Conservation (phyloP, 1,140 invertebrate genomes). For the Temnothorax longispinosus region DNA sequence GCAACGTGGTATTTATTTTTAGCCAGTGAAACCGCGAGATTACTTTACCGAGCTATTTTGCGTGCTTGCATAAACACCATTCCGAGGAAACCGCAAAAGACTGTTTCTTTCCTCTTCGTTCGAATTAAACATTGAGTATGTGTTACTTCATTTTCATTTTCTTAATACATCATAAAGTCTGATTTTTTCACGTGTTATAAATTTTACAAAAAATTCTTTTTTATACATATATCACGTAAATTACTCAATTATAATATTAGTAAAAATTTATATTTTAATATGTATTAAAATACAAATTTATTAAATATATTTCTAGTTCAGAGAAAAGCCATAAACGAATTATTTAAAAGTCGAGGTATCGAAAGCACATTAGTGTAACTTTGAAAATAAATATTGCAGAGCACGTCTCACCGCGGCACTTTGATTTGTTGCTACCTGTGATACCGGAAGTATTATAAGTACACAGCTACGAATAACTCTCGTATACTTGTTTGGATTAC, state of each 20-base stretch:
- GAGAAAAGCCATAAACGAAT: neutral
- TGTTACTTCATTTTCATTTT: neutral
- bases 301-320: neutral
- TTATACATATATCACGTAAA: neutral
- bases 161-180: neutral
- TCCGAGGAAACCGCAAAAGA: neutral
- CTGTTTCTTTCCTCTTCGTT: neutral
- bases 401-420: neutral
- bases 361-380: neutral
- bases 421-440: constrained; percentile 23
- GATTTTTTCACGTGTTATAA: neutral
- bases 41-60: constrained; percentile 1
- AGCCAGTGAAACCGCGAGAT: constrained; percentile 19
- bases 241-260: neutral
- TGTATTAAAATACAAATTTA: neutral
- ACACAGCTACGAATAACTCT: constrained; percentile 41
- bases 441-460: constrained; percentile 11
- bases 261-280: neutral
- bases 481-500: constrained; percentile 19
- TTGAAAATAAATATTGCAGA: constrained; percentile 10
- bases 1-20: constrained; percentile 47
- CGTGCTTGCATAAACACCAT: neutral
- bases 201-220: too few relatives aligned
- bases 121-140: constrained; percentile 7
- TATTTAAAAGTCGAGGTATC: neutral